These are phyloP conservation scores for Platichthys flesus DNA, from an alignment of 2,113 vertebrate species.

Conservation along the genomic window DNA sequence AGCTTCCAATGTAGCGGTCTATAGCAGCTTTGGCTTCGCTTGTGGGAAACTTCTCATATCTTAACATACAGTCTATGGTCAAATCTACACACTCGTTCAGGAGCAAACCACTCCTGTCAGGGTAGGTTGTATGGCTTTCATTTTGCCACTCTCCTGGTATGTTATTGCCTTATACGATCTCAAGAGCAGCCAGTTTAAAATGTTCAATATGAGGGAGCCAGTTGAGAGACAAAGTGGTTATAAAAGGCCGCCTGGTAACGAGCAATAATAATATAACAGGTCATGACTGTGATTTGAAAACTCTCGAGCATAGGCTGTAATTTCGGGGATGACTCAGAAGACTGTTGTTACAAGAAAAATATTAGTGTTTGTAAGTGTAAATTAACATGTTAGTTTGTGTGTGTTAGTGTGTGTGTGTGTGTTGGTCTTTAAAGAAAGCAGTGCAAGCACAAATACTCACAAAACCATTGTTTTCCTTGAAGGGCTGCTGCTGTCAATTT, in stretches of 20 bases:
- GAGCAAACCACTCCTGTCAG: constrained; percentile 8
- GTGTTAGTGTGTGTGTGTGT: neutral
- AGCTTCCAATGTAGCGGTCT: no score
- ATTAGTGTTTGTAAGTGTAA: neutral
- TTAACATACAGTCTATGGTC: neutral
- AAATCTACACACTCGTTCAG: constrained; percentile 15
- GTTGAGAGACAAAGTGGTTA: constrained; percentile 1
- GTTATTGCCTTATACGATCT: neutral
- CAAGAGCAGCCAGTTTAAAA: constrained; percentile 16
- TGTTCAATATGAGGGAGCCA: neutral
- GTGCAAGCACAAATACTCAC: constrained; percentile 9
- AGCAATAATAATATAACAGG: constrained; percentile 25
- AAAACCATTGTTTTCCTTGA: constrained; percentile 33
- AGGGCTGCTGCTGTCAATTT: constrained; percentile 24
- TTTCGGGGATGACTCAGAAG: constrained; percentile 38
- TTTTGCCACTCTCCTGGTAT: constrained; percentile 13
- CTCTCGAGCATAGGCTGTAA: constrained; percentile 20
- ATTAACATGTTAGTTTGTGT: neutral
- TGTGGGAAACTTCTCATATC: neutral
- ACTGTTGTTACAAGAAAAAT: neutral
- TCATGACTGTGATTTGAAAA: constrained; percentile 16
- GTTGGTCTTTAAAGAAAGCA: constrained; percentile 6
- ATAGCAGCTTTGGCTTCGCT: no score
- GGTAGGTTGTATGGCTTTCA: constrained; percentile 16
- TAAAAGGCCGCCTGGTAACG: constrained; percentile 18